Conservation (phyloP, 2,888 invertebrate species). For the Emmelina monodactyla region DNA sequence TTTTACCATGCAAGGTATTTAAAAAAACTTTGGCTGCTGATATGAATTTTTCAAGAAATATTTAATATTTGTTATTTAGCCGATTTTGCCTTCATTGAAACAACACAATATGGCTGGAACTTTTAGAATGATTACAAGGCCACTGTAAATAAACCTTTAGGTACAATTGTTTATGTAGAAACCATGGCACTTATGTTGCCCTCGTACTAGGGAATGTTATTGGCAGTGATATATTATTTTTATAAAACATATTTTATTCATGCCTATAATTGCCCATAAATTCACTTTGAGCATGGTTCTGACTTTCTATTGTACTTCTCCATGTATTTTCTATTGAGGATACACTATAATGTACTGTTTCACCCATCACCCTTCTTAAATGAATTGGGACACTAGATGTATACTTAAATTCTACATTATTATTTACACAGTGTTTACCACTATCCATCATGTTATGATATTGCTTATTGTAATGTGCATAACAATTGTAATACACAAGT, state of each 20-base stretch:
- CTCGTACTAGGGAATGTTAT: constrained; percentile 38
- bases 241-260: constrained; percentile 20
- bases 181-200: constrained; percentile 31
- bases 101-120: no score
- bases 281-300: constrained; percentile 48
- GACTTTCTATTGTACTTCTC: constrained; percentile 24
- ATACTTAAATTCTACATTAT: constrained; percentile 46
- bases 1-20: no score
- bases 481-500: constrained; percentile 20
- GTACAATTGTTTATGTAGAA: no score
- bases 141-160: no score
- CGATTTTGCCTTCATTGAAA: no score
- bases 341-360: constrained; percentile 11
- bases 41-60: no score
- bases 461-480: constrained; percentile 16
- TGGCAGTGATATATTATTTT: constrained; percentile 43
- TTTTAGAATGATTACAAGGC: no score
- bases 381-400: constrained; percentile 31
- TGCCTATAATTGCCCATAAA: constrained; percentile 17
- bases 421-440: constrained; percentile 28
- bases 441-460: constrained; percentile 16
- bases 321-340: constrained; percentile 14
- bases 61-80: no score
- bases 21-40: no score
- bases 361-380: constrained; percentile 14